phyloP scores from a whole-genome alignment of 2,888 invertebrate genomes.

The Phymatocera aterrima region DNA sequence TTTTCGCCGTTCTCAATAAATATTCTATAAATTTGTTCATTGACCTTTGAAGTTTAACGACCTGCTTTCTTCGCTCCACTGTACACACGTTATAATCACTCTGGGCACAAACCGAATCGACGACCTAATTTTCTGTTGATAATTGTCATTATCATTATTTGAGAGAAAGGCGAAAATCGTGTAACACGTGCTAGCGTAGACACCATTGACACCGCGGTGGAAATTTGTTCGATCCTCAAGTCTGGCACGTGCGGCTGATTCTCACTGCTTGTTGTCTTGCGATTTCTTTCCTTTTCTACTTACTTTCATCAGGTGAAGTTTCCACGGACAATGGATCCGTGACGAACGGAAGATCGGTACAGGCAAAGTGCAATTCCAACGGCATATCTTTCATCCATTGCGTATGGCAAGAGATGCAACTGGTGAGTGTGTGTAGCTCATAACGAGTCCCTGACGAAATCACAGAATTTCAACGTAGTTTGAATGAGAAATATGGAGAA shows the following conservation, averaged over 20 bases:
- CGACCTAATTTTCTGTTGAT: neutral
- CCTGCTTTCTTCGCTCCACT: neutral
- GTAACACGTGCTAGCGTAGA: neutral
- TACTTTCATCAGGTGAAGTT: slow-evolving; percentile 37
- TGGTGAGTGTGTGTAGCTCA: slow-evolving; percentile 12
- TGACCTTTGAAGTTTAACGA: neutral
- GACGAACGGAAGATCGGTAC: slow-evolving; percentile 27
- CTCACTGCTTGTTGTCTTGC: neutral
- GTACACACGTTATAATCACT: neutral
- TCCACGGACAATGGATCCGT: slow-evolving; percentile 22
- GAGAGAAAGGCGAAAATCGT: neutral
- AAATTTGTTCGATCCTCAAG: too few relatives aligned
- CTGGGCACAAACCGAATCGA: neutral
- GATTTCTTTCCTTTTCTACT: too few relatives aligned
- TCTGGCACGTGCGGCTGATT: too few relatives aligned
- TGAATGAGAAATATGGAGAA: neutral
- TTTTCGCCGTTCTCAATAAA: neutral
- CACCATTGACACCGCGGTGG: too few relatives aligned
- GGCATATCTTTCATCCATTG: slow-evolving; percentile 39
- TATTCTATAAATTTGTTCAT: neutral
- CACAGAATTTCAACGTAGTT: too few relatives aligned
- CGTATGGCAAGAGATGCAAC: slow-evolving; percentile 35
- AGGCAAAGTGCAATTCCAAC: slow-evolving; percentile 32
- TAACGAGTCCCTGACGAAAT: neutral
- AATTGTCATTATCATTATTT: neutral